Evolutionary conservation across 2,797 vertebrate genomes (phyloP).

Genomic region (Gila robusta): DNA sequence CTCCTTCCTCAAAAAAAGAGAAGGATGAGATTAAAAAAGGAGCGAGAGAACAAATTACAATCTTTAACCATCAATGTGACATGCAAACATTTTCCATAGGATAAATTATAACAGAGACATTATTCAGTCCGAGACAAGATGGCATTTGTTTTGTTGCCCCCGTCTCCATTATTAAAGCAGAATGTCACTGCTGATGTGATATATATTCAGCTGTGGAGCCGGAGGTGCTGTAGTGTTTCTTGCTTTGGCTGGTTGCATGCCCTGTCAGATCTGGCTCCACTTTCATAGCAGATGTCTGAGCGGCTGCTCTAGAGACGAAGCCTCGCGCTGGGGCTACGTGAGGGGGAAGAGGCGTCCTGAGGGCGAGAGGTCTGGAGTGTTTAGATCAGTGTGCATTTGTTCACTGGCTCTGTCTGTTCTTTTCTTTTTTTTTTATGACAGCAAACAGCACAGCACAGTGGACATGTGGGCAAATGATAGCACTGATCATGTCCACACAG

Average conservation of each 20-base stretch:
- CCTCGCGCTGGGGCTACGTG: slow-evolving; percentile 47
- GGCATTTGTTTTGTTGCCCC: slow-evolving; percentile 58
- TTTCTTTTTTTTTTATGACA: slow-evolving; percentile 44
- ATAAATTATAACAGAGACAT: slow-evolving; percentile 45
- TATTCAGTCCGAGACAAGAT: slow-evolving; percentile 47
- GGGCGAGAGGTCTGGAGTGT: slow-evolving; percentile 37
- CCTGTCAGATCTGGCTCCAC: slow-evolving; percentile 52
- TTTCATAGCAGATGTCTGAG: slow-evolving; percentile 54
- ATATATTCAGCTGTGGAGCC: slow-evolving; percentile 53
- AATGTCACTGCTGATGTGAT: slow-evolving; percentile 58
- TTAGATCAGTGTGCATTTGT: slow-evolving; percentile 36
- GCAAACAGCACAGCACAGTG: slow-evolving; percentile 63
- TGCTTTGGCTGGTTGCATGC: slow-evolving; percentile 47
- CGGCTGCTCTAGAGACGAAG: slow-evolving; percentile 51
- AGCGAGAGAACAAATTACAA: slow-evolving; percentile 34
- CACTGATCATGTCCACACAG: slow-evolving; percentile 9
- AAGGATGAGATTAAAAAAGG: background rate
- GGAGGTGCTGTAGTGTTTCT: slow-evolving; percentile 42
- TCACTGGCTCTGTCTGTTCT: slow-evolving; percentile 35
- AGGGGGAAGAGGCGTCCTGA: slow-evolving; percentile 29
- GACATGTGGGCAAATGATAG: slow-evolving; percentile 55
- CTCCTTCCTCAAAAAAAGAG: slow-evolving; percentile 31
- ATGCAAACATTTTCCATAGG: slow-evolving; percentile 34
- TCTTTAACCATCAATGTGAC: slow-evolving; percentile 33
- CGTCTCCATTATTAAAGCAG: slow-evolving; percentile 56